Conservation (phyloP, 2,113 vertebrate genomes). For the Geothlypis trichas region DNA sequence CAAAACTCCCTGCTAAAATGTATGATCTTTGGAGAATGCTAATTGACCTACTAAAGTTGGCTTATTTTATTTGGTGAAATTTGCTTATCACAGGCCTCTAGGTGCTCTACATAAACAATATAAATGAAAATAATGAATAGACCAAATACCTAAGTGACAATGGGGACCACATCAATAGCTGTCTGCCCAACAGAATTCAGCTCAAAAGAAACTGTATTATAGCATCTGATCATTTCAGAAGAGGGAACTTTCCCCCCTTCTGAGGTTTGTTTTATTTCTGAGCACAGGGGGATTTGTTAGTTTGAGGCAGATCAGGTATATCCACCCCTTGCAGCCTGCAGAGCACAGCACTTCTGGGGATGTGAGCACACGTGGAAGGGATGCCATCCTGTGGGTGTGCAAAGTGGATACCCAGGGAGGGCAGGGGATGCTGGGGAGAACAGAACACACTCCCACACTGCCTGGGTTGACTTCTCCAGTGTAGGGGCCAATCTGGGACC, state of each 20-base stretch:
- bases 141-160: conserved; percentile 65
- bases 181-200: neutral
- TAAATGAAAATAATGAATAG: conserved; percentile 66
- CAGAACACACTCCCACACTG: rapidly evolving
- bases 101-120: conserved; percentile 64
- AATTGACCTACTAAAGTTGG: conserved; percentile 68
- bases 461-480: neutral
- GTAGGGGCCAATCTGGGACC: neutral
- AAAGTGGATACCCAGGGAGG: neutral
- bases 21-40: conserved; percentile 59
- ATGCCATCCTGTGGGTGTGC: conserved; percentile 3
- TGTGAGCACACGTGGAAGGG: neutral
- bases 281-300: conserved; percentile 54
- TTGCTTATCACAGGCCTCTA: conserved; percentile 65
- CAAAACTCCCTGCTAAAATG: conserved; percentile 28
- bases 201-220: conserved; percentile 35
- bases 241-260: neutral
- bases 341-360: neutral
- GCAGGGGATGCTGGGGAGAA: rapidly evolving
- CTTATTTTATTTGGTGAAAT: conserved; percentile 56
- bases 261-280: conserved; percentile 16
- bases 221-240: conserved; percentile 26
- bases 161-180: conserved; percentile 58
- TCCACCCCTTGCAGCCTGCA: neutral
- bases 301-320: conserved; percentile 26